Evolutionary conservation across 2,797 vertebrate genomes (phyloP), one percentile per base, ranked within the genome.

Genomic region (Helicolenus hilgendorfi): DNA sequence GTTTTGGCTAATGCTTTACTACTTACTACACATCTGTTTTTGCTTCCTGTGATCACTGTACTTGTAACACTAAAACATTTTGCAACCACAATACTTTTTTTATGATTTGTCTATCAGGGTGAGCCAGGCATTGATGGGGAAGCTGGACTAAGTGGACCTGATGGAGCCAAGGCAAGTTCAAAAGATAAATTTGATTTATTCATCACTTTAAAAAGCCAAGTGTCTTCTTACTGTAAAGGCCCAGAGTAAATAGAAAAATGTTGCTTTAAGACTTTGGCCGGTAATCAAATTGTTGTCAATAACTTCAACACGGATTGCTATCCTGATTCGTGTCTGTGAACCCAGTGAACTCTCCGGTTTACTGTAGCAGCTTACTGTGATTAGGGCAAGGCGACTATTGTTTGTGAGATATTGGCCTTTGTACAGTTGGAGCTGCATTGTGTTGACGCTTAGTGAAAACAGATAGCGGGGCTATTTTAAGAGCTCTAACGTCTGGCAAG

Each of bases 71-170:
- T 13, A 49, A 35, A 27, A 76, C 38, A 59, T 33, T 58, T 35
- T 77, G 9, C 22, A 83, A 33, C 38, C 13, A 33, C 41, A 41
- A 77, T 83, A 36, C 53, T 83, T 70, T 83, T 70, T 41, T 63
- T 55, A 22, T 80, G 33, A 69, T 95, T 26, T 87, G 4, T 83
- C 26, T 36, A 26, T 73, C 91, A 99, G 98, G 99, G 99, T 13
- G 98, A 99, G 24, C 78, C 96, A 0, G 99, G 99, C 59, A 94
- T 98, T 15, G 98, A 98, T 86, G 99, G 98, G 24, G 98, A 99
- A 88, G 90, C 85, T 2, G 99, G 98, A 35, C 88, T 87, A 7
- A 81, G 89, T 0, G 98, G 98, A 77, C 97, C 97, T 0, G 98
- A 99, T 0, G 98, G 98, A 63, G 79, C 97, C 77, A 98, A 99